phyloP scores from a whole-genome alignment of 2,888 invertebrate species.

The Himalopsyche kuldschensis region DNA sequence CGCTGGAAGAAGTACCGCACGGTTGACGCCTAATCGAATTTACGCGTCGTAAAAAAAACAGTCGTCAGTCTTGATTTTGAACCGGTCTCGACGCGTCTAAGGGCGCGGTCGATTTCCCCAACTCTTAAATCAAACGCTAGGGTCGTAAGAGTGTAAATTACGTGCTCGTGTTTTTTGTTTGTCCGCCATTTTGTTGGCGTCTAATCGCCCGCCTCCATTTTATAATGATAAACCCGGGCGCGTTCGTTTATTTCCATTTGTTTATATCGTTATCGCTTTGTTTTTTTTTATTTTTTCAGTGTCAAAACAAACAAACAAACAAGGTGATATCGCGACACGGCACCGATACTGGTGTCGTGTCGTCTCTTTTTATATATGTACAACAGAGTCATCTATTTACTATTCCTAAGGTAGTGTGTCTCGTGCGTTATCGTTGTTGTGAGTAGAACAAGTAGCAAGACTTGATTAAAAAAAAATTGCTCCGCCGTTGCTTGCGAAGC shows the following conservation, averaged over 20 bases:
- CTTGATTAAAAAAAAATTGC: neutral
- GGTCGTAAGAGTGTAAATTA: neutral
- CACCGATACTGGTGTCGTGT: neutral
- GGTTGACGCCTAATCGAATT: neutral
- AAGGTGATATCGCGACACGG: neutral
- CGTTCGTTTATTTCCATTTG: neutral
- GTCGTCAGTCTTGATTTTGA: neutral
- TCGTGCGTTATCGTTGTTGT: neutral
- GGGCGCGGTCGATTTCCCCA: neutral
- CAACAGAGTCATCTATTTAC: too few relatives aligned
- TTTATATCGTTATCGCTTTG: neutral
- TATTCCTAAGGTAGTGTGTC: too few relatives aligned
- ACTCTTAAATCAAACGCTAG: neutral
- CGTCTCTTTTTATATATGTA: neutral
- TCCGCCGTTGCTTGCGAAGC: neutral
- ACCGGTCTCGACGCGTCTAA: neutral
- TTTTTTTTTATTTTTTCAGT: neutral
- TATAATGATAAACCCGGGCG: neutral
- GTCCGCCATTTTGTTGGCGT: neutral
- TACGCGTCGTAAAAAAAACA: neutral
- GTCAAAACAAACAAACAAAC: neutral
- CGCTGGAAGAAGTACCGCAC: neutral
- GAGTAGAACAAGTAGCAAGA: neutral
- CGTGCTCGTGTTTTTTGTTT: neutral
- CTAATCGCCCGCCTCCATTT: neutral